These are phyloP conservation scores for Leptobrachium leishanense DNA, from an alignment of 2,113 vertebrate genomes.

Conservation along the genomic window DNA sequence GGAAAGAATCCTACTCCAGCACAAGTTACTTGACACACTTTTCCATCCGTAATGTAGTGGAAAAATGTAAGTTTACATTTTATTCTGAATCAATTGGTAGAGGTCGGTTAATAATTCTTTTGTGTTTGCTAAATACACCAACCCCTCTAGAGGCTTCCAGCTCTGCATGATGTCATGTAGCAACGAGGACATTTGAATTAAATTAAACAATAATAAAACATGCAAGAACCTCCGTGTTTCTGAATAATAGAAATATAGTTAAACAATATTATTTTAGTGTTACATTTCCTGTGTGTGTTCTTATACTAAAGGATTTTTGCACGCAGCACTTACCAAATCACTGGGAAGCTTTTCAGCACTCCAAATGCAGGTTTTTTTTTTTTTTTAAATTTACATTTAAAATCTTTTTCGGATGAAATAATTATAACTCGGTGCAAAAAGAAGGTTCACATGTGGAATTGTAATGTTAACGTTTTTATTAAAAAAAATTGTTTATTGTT, in stretches of 20 bases:
- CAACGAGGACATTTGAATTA: not conserved
- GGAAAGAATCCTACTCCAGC: too few species aligned
- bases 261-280: not conserved
- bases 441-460: too few species aligned
- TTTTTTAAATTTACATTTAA: too few species aligned
- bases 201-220: not conserved
- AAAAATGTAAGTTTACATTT: not conserved
- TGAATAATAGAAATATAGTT: not conserved
- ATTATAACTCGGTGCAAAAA: too few species aligned
- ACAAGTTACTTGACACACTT: too few species aligned
- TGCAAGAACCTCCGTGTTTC: not conserved
- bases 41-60: too few species aligned
- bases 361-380: too few species aligned
- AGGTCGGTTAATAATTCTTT: not conserved
- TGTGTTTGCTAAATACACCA: not conserved
- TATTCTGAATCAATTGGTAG: not conserved
- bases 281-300: not conserved
- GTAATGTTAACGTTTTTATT: too few species aligned
- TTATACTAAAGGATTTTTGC: not conserved
- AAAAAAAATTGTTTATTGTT: too few species aligned
- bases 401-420: too few species aligned
- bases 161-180: not conserved
- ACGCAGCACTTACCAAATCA: not conserved
- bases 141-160: not conserved
- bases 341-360: too few species aligned